Percentiles rank a stretch among this genome's conserved stretches.
These are phyloP conservation scores for Bufo bufo DNA, from an alignment of 2,113 vertebrate species.

Conservation along the genomic window DNA sequence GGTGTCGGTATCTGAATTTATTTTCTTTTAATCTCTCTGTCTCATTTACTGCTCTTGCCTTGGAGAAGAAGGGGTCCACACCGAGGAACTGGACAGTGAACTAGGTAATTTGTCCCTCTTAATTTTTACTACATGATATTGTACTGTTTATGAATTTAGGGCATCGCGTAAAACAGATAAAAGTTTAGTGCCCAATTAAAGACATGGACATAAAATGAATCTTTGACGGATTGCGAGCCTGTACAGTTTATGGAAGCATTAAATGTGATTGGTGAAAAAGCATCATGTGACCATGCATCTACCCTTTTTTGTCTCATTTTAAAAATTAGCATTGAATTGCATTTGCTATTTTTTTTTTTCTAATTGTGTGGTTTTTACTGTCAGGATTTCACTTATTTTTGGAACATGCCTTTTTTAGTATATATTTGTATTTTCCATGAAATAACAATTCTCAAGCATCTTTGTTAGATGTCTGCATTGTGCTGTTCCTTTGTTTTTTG, in stretches of 20 bases:
- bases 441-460: background rate
- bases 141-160: background rate
- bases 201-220: background rate
- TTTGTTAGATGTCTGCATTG: background rate
- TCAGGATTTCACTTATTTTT: background rate
- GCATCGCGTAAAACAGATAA: background rate
- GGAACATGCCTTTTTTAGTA: background rate
- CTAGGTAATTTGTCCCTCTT: constrained; percentile 83
- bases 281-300: constrained; percentile 55
- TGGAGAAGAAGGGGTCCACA: constrained; percentile 98
- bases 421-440: background rate
- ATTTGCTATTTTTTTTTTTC: background rate
- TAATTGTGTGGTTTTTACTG: background rate
- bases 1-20: constrained; percentile 75
- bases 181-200: background rate
- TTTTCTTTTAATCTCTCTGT: constrained; percentile 76
- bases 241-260: background rate
- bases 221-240: background rate
- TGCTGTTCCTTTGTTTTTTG: background rate
- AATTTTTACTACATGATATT: constrained; percentile 15
- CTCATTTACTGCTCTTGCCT: constrained; percentile 76
- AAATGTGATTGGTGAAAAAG: constrained; percentile 26
- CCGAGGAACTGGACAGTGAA: constrained; percentile 99
- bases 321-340: background rate
- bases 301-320: background rate